Base-by-base conservation (phyloP, 2,113 vertebrate species). In the Cynocephalus volans region DNA sequence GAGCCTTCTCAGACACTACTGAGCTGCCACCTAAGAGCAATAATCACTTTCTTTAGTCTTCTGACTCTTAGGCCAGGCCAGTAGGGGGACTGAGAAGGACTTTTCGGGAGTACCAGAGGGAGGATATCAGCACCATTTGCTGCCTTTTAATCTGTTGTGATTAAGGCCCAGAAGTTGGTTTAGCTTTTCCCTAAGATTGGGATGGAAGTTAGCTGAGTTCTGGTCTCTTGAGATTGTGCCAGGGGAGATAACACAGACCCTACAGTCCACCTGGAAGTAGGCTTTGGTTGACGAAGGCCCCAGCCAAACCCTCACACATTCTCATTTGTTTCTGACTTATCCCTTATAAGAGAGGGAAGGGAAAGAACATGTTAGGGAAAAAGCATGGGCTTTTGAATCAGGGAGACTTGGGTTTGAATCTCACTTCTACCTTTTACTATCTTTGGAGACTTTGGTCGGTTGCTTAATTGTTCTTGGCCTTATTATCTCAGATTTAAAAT, bases 401-500 rank as follows among this genome's bases (percentile, higher is more conserved):
- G 62, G 50, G 50, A 82, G 76, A 26, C 64, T 12, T 75, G 54
- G 54, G 48, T 80, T 77, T 86, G 64, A 92, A 79, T 93, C 24
- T 90, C 33, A 86, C 3, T 31, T 87, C 72, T 96, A 79, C 52
- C 36, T 8, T 93, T 92, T 90, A 79, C 24, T 90, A 76, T n/a
- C 64, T 21, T 36, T 52, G 60, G 89, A 84, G 72, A 73, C 54
- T 89, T 62, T 54, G n/a, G 76, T 62, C 56, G 64, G 31, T 70
- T 81, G 67, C 36, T 93, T 76, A 79, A 79, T 67, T 94, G 45
- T 45, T 72, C 52, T 58, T 62, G 75, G 64, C 24, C 50, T 92
- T 84, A 77, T 18, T 81, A 23, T 21, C 58, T 97, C 87, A 64
- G 28, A 69, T 95, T 94, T 93, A 75, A 97, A 64, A 79, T 82